Conservation (phyloP, 2,888 invertebrate species). For the Amphimallon solstitiale region DNA sequence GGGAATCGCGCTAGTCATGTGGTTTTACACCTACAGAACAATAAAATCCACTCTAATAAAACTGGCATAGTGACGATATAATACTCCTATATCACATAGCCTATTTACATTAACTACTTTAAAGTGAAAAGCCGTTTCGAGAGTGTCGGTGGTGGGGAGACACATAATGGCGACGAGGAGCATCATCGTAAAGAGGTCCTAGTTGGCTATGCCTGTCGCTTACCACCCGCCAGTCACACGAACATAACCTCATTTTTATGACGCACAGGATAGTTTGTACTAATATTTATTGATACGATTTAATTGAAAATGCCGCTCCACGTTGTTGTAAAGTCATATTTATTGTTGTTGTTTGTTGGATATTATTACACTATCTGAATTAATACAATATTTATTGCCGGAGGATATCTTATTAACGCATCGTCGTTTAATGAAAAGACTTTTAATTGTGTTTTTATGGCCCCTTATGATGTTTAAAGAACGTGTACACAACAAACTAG, state of each 20-base stretch:
- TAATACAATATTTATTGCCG: no score
- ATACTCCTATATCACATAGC: slow-evolving; percentile 45
- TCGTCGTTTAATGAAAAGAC: no score
- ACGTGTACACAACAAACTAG: no score
- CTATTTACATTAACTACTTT: slow-evolving; percentile 38
- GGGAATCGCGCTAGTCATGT: slow-evolving; percentile 52
- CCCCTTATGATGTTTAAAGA: no score
- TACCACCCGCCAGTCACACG: slow-evolving; percentile 43
- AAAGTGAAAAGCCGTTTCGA: slow-evolving; percentile 28
- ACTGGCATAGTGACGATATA: slow-evolving; percentile 54
- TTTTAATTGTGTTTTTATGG: no score
- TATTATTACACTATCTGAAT: no score
- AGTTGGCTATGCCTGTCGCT: slow-evolving; percentile 40
- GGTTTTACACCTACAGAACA: slow-evolving; percentile 59
- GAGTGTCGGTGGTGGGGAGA: neutral
- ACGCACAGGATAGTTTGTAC: slow-evolving; percentile 10
- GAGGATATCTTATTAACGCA: no score
- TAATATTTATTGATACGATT: slow-evolving; percentile 47
- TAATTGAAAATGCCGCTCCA: slow-evolving; percentile 45
- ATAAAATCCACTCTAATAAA: slow-evolving; percentile 59
- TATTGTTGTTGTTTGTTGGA: no score
- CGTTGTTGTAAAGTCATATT: no score
- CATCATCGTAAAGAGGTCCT: neutral
- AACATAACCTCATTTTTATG: slow-evolving; percentile 39
- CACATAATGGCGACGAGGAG: slow-evolving; percentile 1